phyloP scores from a whole-genome alignment of 2,113 vertebrate species.

The Tupaia chinensis region DNA sequence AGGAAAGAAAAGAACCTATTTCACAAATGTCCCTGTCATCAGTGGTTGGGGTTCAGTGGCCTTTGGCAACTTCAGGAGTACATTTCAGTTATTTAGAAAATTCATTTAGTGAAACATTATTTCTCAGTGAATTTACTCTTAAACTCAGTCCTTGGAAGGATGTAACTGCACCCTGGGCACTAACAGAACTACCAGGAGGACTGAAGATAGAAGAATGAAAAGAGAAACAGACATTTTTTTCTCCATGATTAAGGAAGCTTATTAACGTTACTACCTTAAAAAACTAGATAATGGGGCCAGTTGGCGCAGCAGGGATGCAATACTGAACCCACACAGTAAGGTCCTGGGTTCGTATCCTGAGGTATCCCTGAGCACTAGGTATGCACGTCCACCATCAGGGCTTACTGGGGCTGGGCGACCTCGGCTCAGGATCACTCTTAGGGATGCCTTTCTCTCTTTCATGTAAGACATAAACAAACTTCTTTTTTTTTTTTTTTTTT shows the following conservation, averaged over 20 bases:
- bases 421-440: no score
- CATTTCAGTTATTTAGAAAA: background rate
- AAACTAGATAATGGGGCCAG: background rate
- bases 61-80: background rate
- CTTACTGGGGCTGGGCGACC: no score
- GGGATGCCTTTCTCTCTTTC: no score
- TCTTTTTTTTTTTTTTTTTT: no score
- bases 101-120: background rate
- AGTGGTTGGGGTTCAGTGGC: background rate
- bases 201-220: background rate
- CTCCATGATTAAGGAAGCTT: background rate
- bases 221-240: background rate
- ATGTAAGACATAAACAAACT: no score
- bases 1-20: background rate
- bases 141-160: background rate
- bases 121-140: constrained; percentile 19
- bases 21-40: background rate
- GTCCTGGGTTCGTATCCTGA: no score
- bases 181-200: background rate
- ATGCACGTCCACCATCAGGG: no score
- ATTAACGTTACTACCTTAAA: background rate
- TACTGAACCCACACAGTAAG: no score
- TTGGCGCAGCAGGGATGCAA: no score
- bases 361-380: no score
- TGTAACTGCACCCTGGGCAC: background rate